Percentiles rank a stretch among this genome's conserved stretches.
Evolutionary conservation across 2,113 vertebrate genomes (phyloP).

Genomic region (Tachysurus fulvidraco): DNA sequence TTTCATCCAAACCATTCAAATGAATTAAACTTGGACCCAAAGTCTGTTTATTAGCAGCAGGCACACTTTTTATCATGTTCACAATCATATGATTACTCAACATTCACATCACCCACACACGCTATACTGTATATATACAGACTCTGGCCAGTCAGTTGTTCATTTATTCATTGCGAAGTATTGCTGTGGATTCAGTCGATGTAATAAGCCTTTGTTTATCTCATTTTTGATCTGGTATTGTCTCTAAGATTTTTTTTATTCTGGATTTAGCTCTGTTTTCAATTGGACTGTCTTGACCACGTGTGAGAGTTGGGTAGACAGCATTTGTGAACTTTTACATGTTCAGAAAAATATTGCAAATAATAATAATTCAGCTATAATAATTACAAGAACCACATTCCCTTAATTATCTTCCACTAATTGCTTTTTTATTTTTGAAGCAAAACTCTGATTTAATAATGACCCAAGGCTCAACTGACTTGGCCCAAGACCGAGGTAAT

Average conservation of each 20-base stretch:
- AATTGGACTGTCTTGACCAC: neutral
- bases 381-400: neutral
- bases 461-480: neutral
- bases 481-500: neutral
- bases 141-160: neutral
- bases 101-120: neutral
- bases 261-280: neutral
- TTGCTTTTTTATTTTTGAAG: neutral
- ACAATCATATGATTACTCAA: neutral
- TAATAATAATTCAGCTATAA: neutral
- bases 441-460: neutral
- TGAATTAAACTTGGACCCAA: too few species aligned
- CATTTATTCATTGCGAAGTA: neutral
- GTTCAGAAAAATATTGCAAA: neutral
- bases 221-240: neutral
- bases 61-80: neutral
- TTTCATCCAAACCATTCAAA: neutral
- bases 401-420: neutral
- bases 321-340: neutral
- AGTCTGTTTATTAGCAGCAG: neutral
- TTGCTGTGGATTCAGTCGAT: neutral
- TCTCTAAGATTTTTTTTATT: too few species aligned
- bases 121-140: neutral
- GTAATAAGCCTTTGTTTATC: neutral
- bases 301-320: neutral